These are phyloP conservation scores for Catagonus wagneri DNA, from an alignment of 2,113 vertebrate genomes.

Conservation along the genomic window DNA sequence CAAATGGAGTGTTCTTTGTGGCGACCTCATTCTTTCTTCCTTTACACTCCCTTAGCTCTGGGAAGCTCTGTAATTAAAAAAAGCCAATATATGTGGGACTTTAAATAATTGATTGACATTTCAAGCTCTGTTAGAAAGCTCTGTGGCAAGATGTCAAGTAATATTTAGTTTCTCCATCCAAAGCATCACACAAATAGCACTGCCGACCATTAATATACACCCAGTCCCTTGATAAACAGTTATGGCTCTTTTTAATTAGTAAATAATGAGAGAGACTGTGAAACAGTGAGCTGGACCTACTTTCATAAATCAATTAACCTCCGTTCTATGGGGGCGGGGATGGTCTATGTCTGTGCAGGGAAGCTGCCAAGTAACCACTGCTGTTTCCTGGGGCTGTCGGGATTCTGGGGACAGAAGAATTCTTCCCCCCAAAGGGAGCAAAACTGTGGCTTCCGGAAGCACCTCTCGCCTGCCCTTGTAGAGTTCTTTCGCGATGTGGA, in stretches of 20 bases:
- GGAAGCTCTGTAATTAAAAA: constrained; percentile 71
- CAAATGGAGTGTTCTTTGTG: not conserved
- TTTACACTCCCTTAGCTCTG: not conserved
- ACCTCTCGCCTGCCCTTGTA: fast-evolving
- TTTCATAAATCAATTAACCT: not conserved
- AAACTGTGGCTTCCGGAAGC: not conserved
- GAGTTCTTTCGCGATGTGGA: not conserved
- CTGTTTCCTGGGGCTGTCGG: not conserved
- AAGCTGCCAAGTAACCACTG: not conserved
- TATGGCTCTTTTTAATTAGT: constrained; percentile 57
- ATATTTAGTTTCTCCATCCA: constrained; percentile 46
- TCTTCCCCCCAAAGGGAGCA: not conserved
- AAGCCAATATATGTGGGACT: constrained; percentile 47
- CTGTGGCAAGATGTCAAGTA: not conserved
- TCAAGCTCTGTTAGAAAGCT: constrained; percentile 51
- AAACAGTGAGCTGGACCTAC: constrained; percentile 66
- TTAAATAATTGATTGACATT: constrained; percentile 69
- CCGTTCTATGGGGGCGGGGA: too few species aligned
- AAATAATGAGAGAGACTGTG: constrained; percentile 71
- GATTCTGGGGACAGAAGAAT: not conserved
- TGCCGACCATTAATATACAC: not conserved
- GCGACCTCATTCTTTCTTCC: constrained; percentile 36
- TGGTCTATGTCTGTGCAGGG: not conserved
- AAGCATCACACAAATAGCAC: not conserved
- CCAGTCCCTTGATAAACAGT: constrained; percentile 28